phyloP scores from a whole-genome alignment of 2,888 invertebrate genomes.

The Cephus pygmeus region DNA sequence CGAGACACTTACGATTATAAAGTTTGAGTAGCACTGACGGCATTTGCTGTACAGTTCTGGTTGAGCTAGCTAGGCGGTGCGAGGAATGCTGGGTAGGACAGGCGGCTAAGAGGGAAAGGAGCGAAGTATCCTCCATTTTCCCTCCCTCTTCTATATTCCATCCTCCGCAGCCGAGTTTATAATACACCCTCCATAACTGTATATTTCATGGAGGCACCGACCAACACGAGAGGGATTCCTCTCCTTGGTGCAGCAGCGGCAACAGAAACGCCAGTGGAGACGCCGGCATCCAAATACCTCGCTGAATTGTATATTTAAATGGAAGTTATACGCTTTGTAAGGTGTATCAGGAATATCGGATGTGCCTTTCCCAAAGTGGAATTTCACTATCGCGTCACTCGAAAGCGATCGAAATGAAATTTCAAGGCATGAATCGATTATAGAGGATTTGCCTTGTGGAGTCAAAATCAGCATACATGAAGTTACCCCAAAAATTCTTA shows the following conservation, averaged over 20 bases:
- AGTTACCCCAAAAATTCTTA: not conserved
- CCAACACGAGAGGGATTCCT: conserved; percentile 26
- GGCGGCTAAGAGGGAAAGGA: conserved; percentile 39
- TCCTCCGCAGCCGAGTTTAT: conserved; percentile 32
- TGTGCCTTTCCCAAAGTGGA: not conserved
- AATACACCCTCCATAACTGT: conserved; percentile 46
- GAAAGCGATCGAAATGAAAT: not conserved
- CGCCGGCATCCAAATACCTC: conserved; percentile 6
- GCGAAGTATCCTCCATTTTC: conserved; percentile 31
- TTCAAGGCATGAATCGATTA: not conserved
- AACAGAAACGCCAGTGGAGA: not conserved
- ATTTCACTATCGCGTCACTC: not conserved
- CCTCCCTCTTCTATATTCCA: conserved; percentile 19
- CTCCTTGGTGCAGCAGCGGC: not conserved
- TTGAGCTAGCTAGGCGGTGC: conserved; percentile 18
- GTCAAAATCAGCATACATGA: not conserved
- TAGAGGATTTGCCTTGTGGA: not conserved
- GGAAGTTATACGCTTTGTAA: conserved; percentile 20
- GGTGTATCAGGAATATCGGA: conserved; percentile 4
- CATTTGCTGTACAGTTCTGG: conserved; percentile 51
- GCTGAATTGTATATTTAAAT: conserved; percentile 29
- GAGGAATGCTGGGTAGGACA: conserved; percentile 18
- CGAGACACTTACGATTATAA: conserved; percentile 13
- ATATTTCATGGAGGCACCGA: conserved; percentile 50
- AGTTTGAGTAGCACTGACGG: conserved; percentile 42